Percentiles rank a stretch among this genome's conserved stretches.
These are phyloP conservation scores for Tragelaphus strepsiceros DNA, from an alignment of 2,113 vertebrate genomes.

Conservation along the genomic window DNA sequence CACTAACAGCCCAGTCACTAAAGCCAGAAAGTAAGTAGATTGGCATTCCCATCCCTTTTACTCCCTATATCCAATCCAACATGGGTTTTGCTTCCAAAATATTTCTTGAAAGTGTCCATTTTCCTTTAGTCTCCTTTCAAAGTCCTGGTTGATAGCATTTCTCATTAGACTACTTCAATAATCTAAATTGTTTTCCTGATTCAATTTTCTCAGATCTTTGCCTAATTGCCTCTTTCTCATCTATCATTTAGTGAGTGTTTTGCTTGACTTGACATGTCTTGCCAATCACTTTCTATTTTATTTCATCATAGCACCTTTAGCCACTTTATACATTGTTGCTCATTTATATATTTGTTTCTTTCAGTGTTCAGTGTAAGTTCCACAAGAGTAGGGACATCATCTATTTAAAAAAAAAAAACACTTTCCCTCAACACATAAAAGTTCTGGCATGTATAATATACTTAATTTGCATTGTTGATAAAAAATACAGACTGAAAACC, in stretches of 20 bases:
- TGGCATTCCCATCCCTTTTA: neutral
- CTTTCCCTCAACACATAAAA: neutral
- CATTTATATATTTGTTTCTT: neutral
- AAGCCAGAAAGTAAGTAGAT: neutral
- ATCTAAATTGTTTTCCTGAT: neutral
- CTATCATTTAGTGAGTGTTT: neutral
- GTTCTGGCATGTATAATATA: neutral
- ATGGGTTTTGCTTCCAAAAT: neutral
- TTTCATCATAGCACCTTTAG: neutral
- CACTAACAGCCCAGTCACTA: neutral
- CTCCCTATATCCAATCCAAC: neutral
- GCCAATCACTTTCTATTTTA: neutral
- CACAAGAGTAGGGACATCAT: neutral
- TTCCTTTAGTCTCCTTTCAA: neutral
- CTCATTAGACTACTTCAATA: neutral
- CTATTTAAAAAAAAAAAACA: neutral
- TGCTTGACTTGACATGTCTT: neutral
- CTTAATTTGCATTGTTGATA: neutral
- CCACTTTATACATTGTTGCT: neutral
- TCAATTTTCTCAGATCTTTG: neutral
- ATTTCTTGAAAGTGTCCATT: neutral
- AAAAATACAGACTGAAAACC: neutral
- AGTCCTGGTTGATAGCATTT: neutral
- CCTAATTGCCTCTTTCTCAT: neutral
- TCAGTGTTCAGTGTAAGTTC: neutral